A percentile compares a stretch with the other conserved stretches of the same genome.
Evolutionary conservation across 2,113 vertebrate species (phyloP).

Genomic region (Physeter macrocephalus): DNA sequence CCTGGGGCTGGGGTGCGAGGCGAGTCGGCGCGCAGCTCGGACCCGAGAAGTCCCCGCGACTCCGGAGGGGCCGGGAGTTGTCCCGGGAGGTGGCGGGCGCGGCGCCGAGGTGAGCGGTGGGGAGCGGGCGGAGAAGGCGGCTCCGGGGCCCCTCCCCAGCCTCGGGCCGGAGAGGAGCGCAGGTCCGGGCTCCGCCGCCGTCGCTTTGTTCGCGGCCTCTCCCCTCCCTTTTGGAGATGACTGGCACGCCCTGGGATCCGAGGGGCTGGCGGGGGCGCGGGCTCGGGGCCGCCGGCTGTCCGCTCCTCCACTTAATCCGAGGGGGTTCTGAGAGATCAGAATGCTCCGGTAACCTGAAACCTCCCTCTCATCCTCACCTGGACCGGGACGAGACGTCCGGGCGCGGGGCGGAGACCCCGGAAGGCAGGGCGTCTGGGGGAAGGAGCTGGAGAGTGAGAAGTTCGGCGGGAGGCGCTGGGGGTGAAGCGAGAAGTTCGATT

Average conservation of each 20-base stretch:
- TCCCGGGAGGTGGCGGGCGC: not conserved
- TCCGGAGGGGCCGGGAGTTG: slow-evolving; percentile 40
- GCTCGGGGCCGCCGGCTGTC: not conserved
- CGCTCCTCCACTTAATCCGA: not conserved
- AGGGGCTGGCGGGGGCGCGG: not conserved
- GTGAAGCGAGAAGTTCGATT: slow-evolving; percentile 19
- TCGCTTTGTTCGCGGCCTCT: slow-evolving; percentile 18
- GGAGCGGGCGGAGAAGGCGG: not conserved
- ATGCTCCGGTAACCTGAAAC: slow-evolving; percentile 50
- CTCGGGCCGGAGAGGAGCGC: not conserved
- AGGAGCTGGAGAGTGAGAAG: not conserved
- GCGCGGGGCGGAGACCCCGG: slow-evolving; percentile 14
- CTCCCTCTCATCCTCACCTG: not conserved
- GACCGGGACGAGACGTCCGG: not conserved
- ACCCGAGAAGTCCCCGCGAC: not conserved
- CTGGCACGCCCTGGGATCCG: not conserved
- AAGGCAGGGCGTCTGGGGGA: not conserved
- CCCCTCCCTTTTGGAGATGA: not conserved
- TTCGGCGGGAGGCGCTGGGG: not conserved
- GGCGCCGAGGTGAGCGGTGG: slow-evolving; percentile 5
- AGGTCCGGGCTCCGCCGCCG: not conserved
- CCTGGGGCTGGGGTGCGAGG: slow-evolving; percentile 45
- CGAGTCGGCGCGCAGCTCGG: not conserved
- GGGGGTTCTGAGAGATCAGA: not conserved
- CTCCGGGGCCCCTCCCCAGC: not conserved